phyloP scores from a whole-genome alignment of 2,113 vertebrate species.

The Sardina pilchardus region DNA sequence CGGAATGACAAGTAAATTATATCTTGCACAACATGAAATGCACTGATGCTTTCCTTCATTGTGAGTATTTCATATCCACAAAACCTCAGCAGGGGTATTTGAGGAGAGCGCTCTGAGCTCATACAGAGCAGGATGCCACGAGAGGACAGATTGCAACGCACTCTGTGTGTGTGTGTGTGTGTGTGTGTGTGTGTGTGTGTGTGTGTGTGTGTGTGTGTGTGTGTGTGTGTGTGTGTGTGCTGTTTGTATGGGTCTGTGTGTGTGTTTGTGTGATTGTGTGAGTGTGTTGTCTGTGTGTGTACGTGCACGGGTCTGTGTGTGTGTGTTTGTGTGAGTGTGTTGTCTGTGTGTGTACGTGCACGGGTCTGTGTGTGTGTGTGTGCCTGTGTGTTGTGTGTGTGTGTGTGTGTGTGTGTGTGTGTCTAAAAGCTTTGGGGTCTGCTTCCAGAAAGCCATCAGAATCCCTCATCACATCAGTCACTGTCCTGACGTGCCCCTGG shows the following conservation, averaged over 20 bases:
- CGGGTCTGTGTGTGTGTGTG: background rate
- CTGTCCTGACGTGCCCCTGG: background rate
- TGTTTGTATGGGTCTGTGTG: too few relatives aligned
- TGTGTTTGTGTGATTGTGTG: background rate
- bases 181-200: slow-evolving; percentile 15
- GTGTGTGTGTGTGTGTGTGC: background rate
- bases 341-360: background rate
- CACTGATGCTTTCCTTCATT: background rate
- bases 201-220: background rate
- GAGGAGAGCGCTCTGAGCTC: background rate
- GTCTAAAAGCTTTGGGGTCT: background rate
- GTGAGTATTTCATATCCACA: background rate
- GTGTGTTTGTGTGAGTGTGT: background rate
- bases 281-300: background rate
- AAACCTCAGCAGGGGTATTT: background rate
- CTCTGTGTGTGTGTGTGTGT: background rate
- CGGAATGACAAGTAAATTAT: slow-evolving; percentile 3
- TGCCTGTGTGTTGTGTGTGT: background rate
- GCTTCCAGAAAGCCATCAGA: slow-evolving; percentile 11
- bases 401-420: background rate
- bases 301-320: background rate
- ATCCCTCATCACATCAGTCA: slow-evolving; percentile 19
- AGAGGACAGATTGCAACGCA: background rate
- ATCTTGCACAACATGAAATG: background rate
- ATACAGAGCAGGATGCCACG: background rate